A percentile compares a stretch with the other conserved stretches of the same genome.
phyloP scores from a whole-genome alignment of 2,888 invertebrate species.

The Sinodicranocentrus sp. region DNA sequence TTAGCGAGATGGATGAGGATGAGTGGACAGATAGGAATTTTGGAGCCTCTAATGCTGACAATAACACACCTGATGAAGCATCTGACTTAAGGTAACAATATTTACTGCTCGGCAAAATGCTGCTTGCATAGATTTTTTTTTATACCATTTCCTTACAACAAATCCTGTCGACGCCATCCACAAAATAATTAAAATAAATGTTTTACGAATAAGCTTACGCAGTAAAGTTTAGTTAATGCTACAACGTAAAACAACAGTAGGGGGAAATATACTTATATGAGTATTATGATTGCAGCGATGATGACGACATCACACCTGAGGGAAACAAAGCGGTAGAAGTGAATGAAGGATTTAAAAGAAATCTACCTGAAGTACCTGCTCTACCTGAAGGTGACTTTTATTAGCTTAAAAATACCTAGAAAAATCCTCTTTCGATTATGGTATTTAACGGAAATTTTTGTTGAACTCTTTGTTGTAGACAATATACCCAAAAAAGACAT shows the following conservation, averaged over 20 bases:
- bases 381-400: constrained; percentile 82
- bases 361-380: constrained; percentile 81
- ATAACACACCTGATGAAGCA: constrained; percentile 82
- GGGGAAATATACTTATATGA: too few species aligned
- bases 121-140: too few species aligned
- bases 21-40: constrained; percentile 96
- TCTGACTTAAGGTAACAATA: constrained; percentile 77
- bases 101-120: too few species aligned
- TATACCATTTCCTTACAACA: too few species aligned
- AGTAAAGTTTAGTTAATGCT: too few species aligned
- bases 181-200: too few species aligned
- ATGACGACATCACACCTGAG: constrained; percentile 75
- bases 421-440: too few species aligned
- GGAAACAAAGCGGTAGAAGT: constrained; percentile 81
- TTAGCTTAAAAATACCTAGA: too few species aligned
- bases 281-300: constrained; percentile 55
- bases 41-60: constrained; percentile 86
- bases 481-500: constrained; percentile 27
- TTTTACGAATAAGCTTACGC: too few species aligned
- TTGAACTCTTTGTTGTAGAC: background rate
- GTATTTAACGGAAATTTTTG: background rate
- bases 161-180: too few species aligned
- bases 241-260: too few species aligned
- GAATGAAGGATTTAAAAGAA: constrained; percentile 83
- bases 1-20: constrained; percentile 93